A percentile compares a stretch with the other conserved stretches of the same genome.
Evolutionary conservation across 2,797 vertebrate genomes (phyloP).

Genomic region (Pseudochirops cupreus): DNA sequence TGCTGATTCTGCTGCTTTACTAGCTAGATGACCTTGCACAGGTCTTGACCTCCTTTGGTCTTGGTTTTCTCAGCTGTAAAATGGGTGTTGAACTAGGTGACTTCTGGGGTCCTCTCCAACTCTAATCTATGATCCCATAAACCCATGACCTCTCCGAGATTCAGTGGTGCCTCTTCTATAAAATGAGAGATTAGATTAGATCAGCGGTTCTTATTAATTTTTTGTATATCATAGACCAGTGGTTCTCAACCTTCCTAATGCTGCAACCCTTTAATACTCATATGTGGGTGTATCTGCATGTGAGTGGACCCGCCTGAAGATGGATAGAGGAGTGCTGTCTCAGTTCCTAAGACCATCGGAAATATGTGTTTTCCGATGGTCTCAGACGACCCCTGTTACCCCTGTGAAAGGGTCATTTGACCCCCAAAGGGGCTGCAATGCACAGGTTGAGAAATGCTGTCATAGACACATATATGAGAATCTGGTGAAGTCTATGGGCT

Average conservation of each 20-base stretch:
- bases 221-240: no score
- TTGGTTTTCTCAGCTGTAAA: not conserved
- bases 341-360: no score
- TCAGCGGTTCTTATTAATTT: not conserved
- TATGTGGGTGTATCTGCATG: no score
- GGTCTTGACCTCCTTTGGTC: not conserved
- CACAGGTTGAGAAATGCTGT: no score
- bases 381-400: no score
- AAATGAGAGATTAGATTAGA: not conserved
- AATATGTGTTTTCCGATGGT: no score
- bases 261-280: no score
- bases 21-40: not conserved
- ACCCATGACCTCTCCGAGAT: not conserved
- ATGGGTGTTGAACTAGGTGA: not conserved
- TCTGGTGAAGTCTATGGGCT: not conserved
- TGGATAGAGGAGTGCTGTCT: no score
- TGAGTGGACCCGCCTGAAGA: no score
- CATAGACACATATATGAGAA: not conserved
- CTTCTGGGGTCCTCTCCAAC: not conserved
- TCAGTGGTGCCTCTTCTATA: not conserved
- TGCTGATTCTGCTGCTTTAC: not conserved
- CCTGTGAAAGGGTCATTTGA: no score
- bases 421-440: no score
- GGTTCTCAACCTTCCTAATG: no score
- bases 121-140: not conserved